Conservation (phyloP, 1,140 invertebrate genomes). For the Drosophila chauvacae region DNA sequence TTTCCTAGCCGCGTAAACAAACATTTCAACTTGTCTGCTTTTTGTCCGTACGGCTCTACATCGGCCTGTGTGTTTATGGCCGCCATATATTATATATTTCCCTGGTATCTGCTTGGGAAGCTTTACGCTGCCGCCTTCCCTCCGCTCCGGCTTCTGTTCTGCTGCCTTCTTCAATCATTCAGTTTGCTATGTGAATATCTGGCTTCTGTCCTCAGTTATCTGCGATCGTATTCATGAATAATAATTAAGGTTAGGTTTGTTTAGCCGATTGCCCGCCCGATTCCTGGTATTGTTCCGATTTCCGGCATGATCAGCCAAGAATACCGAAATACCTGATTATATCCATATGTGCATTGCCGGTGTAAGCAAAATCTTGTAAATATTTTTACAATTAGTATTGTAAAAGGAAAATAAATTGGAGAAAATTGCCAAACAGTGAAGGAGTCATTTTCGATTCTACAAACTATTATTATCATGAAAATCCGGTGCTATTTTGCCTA, state of each 20-base stretch:
- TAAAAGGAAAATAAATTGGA: too few species aligned
- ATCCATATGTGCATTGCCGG: neutral
- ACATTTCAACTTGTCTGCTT: conserved; percentile 72
- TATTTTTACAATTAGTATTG: neutral
- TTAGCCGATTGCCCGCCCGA: conserved; percentile 42
- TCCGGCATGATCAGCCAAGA: neutral
- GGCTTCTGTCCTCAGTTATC: conserved; percentile 8
- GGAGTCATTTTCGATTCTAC: too few species aligned
- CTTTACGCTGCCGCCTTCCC: conserved; percentile 31
- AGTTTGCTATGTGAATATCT: conserved; percentile 29
- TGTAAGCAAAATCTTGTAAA: neutral
- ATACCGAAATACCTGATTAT: neutral
- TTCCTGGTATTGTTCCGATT: conserved; percentile 18
- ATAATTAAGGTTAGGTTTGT: conserved; percentile 55
- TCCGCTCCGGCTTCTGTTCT: conserved; percentile 26
- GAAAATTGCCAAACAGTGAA: too few species aligned
- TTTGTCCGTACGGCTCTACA: conserved; percentile 32
- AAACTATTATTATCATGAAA: too few species aligned
- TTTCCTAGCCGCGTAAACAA: conserved; percentile 70
- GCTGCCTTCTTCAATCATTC: conserved; percentile 54
- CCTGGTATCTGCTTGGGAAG: conserved; percentile 32
- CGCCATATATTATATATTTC: conserved; percentile 15
- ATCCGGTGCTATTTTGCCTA: too few species aligned
- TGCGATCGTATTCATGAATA: conserved; percentile 16
- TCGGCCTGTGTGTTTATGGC: conserved; percentile 12